A percentile compares a stretch with the other conserved stretches of the same genome.
Evolutionary conservation across 92 coral and sea anemone genomes (phyloP).

Genomic region (Palythoa heliodiscus): DNA sequence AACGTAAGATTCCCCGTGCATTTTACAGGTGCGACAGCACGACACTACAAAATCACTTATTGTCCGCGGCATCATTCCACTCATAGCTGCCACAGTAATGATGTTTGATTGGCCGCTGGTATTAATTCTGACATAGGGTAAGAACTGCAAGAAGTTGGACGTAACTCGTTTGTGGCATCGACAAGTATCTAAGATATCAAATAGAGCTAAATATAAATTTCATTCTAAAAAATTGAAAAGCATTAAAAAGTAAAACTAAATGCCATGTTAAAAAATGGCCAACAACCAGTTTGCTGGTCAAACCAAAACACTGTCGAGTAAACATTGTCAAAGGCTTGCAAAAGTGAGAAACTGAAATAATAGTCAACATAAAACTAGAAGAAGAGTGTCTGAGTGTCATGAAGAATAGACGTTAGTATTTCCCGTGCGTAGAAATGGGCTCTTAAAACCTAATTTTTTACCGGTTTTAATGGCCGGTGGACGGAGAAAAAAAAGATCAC

Average conservation of each 20-base stretch:
- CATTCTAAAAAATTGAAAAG: too few species aligned
- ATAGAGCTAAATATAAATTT: too few species aligned
- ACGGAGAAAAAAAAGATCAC: not conserved
- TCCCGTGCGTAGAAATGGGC: not conserved
- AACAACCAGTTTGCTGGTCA: too few species aligned
- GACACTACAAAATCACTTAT: slow-evolving; percentile 62
- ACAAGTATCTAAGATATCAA: slow-evolving; percentile 64
- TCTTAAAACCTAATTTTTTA: not conserved
- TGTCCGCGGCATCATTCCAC: slow-evolving; percentile 78
- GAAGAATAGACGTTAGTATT: not conserved
- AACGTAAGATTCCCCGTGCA: slow-evolving; percentile 80
- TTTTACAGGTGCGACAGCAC: slow-evolving; percentile 74
- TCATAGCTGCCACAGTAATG: slow-evolving; percentile 54
- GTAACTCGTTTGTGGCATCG: slow-evolving; percentile 71
- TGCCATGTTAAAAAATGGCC: too few species aligned
- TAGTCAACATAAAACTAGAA: too few species aligned
- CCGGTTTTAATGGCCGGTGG: slow-evolving; percentile 18
- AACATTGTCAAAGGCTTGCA: too few species aligned
- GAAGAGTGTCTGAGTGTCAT: slow-evolving; percentile 1
- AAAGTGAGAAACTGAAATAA: too few species aligned
- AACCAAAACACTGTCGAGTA: too few species aligned
- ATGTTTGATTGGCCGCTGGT: not conserved
- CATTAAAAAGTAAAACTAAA: too few species aligned
- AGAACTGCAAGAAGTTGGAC: slow-evolving; percentile 73
- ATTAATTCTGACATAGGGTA: slow-evolving; percentile 67